A percentile compares a stretch with the other conserved stretches of the same genome.
Evolutionary conservation across 2,797 vertebrate species (phyloP).

Genomic region (Amniataba percoides): DNA sequence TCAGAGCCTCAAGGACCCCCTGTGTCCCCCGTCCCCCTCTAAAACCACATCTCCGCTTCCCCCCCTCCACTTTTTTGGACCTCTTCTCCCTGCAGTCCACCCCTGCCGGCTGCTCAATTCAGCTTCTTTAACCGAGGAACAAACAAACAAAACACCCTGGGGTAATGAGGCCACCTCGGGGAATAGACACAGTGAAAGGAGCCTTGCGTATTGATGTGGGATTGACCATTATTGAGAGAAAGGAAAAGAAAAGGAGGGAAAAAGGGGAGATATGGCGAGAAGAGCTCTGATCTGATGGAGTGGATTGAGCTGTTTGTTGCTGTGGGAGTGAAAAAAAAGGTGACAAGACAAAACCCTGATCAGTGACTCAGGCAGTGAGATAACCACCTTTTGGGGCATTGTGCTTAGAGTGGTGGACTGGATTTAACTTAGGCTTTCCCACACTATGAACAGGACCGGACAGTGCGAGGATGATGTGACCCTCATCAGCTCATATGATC

Average conservation of each 20-base stretch:
- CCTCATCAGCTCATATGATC: slow-evolving; percentile 57
- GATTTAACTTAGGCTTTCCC: slow-evolving; percentile 69
- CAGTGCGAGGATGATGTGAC: slow-evolving; percentile 27
- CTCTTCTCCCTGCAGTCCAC: slow-evolving; percentile 55
- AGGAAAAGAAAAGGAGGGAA: slow-evolving; percentile 46
- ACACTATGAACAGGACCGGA: slow-evolving; percentile 66
- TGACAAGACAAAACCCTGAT: slow-evolving; percentile 78
- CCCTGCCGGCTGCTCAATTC: slow-evolving; percentile 80
- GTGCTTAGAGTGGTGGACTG: slow-evolving; percentile 49
- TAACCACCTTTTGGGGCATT: slow-evolving; percentile 67
- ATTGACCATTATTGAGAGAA: slow-evolving; percentile 76
- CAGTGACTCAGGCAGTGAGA: slow-evolving; percentile 72
- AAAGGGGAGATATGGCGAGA: slow-evolving; percentile 61
- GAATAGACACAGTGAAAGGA: slow-evolving; percentile 75
- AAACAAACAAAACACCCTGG: slow-evolving; percentile 84
- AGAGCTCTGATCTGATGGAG: slow-evolving; percentile 79
- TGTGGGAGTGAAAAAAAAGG: slow-evolving; percentile 59
- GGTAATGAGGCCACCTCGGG: slow-evolving; percentile 81
- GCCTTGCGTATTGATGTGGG: slow-evolving; percentile 78
- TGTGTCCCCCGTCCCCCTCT: slow-evolving; percentile 30
- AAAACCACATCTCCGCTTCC: slow-evolving; percentile 13
- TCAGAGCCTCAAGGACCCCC: slow-evolving; percentile 43
- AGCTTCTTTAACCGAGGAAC: slow-evolving; percentile 79
- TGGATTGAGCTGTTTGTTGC: slow-evolving; percentile 74
- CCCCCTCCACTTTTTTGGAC: not conserved